A percentile compares a stretch with the other conserved stretches of the same genome.
These are phyloP conservation scores for Nycteola revayana DNA, from an alignment of 2,888 invertebrate species.

Conservation along the genomic window DNA sequence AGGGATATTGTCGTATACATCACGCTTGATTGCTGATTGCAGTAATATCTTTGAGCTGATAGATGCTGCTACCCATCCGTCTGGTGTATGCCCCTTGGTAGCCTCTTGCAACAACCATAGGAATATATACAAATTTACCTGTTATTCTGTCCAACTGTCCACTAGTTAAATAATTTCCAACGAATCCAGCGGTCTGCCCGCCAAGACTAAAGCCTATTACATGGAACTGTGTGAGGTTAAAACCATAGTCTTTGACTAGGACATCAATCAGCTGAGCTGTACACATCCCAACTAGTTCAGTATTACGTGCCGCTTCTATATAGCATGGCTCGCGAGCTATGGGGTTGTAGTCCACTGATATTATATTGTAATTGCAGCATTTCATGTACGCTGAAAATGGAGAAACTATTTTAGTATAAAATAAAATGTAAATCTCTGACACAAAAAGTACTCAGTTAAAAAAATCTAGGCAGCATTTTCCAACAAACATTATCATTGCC, in stretches of 20 bases:
- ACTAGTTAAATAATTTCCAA: slow-evolving; percentile 66
- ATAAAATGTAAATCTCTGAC: not conserved
- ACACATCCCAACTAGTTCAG: slow-evolving; percentile 82
- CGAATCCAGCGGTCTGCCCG: slow-evolving; percentile 81
- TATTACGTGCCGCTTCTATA: slow-evolving; percentile 79
- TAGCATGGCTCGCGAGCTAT: slow-evolving; percentile 84
- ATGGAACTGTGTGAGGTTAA: slow-evolving; percentile 75
- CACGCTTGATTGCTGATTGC: too few species aligned
- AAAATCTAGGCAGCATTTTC: too few species aligned
- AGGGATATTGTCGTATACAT: too few species aligned
- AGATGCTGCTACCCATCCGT: too few species aligned
- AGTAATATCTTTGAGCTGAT: too few species aligned
- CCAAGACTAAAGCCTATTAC: slow-evolving; percentile 85
- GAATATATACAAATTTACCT: slow-evolving; percentile 52
- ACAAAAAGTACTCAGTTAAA: too few species aligned
- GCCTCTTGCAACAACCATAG: too few species aligned
- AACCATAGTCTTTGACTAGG: slow-evolving; percentile 61
- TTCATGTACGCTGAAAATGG: slow-evolving; percentile 76
- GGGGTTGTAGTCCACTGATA: slow-evolving; percentile 83
- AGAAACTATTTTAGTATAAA: too few species aligned
- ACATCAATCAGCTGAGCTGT: slow-evolving; percentile 80
- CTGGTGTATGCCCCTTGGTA: too few species aligned
- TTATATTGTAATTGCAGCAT: slow-evolving; percentile 81
- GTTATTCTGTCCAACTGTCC: slow-evolving; percentile 77
- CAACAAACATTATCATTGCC: too few species aligned